Conservation (phyloP, 1,140 invertebrate genomes). For the Onthophagus taurus region DNA sequence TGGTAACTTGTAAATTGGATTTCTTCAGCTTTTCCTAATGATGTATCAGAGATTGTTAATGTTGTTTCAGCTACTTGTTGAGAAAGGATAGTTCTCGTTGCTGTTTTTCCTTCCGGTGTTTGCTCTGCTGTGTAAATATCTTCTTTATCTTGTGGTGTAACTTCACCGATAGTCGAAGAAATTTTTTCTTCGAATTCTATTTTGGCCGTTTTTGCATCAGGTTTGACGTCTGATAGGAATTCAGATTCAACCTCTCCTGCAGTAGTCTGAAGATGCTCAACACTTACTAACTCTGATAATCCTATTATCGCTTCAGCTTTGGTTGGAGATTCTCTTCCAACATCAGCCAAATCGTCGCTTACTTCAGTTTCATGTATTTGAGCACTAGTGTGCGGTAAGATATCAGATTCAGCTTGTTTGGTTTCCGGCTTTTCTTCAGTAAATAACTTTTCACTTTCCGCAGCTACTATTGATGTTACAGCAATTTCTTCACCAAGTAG, state of each 20-base stretch:
- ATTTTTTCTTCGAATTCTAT: slow-evolving; percentile 28
- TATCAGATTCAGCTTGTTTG: slow-evolving; percentile 23
- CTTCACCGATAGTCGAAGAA: slow-evolving; percentile 22
- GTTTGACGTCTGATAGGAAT: slow-evolving; percentile 18
- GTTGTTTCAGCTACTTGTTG: slow-evolving; percentile 39
- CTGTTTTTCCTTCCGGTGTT: slow-evolving; percentile 32
- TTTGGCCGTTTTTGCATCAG: slow-evolving; percentile 26
- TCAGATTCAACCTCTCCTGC: slow-evolving; percentile 33
- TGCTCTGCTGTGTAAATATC: slow-evolving; percentile 31
- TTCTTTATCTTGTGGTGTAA: slow-evolving; percentile 40
- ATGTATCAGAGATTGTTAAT: slow-evolving; percentile 31
- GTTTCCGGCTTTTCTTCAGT: slow-evolving; percentile 23
- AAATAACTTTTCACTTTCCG: slow-evolving; percentile 42
- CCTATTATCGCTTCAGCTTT: slow-evolving; percentile 21
- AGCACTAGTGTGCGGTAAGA: slow-evolving; percentile 27
- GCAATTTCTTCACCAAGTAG: slow-evolving; percentile 41
- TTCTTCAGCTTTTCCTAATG: slow-evolving; percentile 23
- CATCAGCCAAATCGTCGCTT: slow-evolving; percentile 27
- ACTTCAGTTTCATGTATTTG: slow-evolving; percentile 27
- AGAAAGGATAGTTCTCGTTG: slow-evolving; percentile 29
- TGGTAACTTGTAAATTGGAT: slow-evolving; percentile 17
- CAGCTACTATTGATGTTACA: slow-evolving; percentile 41
- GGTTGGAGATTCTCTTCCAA: slow-evolving; percentile 19
- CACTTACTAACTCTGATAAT: slow-evolving; percentile 29
- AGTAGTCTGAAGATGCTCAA: slow-evolving; percentile 30